Evolutionary conservation across 2,797 vertebrate genomes (phyloP).

Genomic region (Scomberomorus guttatus): DNA sequence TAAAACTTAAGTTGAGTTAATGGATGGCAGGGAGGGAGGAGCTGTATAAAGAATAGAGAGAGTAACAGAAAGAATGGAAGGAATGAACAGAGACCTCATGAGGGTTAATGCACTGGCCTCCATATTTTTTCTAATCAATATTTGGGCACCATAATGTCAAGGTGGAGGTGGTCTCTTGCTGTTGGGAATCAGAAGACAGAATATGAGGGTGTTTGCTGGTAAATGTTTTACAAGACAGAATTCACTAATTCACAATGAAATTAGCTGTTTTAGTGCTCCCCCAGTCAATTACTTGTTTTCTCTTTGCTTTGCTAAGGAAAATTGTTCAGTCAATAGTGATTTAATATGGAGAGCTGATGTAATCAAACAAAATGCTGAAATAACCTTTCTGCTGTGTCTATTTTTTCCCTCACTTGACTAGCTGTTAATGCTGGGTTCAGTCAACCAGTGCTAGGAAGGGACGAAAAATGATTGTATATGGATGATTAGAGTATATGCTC

Average conservation of each 20-base stretch:
- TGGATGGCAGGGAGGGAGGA: slow-evolving; percentile 8
- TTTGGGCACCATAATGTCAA: background rate
- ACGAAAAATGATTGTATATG: slow-evolving; percentile 22
- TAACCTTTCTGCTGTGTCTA: background rate
- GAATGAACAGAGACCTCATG: background rate
- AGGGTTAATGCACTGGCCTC: background rate
- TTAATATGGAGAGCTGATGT: background rate
- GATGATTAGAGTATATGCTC: slow-evolving; percentile 7
- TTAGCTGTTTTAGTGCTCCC: background rate
- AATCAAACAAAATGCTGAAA: background rate
- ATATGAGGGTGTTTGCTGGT: background rate
- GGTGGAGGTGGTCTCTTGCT: background rate
- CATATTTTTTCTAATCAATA: background rate
- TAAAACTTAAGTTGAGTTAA: slow-evolving; percentile 6
- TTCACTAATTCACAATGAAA: background rate
- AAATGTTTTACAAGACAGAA: background rate
- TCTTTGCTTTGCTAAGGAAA: slow-evolving; percentile 12
- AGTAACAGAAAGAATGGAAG: background rate
- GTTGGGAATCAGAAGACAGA: background rate
- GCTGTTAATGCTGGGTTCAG: slow-evolving; percentile 10
- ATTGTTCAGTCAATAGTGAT: background rate
- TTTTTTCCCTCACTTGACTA: background rate
- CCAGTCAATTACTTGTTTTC: background rate
- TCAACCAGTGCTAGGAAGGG: background rate
- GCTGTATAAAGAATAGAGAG: too few species aligned